phyloP scores from a whole-genome alignment of 2,113 vertebrate species.

The Plestiodon gilberti region DNA sequence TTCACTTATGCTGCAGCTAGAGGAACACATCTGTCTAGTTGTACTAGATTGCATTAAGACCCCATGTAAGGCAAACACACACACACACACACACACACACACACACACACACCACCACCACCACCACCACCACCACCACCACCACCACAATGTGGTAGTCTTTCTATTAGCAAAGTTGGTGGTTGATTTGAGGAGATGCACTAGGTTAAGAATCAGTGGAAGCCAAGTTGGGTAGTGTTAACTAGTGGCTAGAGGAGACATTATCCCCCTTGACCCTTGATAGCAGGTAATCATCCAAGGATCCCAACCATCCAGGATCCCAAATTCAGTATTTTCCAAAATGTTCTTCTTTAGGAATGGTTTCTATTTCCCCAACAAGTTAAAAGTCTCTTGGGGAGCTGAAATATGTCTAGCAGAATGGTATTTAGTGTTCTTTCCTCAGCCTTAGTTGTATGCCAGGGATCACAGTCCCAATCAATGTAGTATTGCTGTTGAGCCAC shows the following conservation, averaged over 20 bases:
- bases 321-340: not conserved
- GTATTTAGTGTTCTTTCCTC: not conserved
- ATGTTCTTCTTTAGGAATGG: not conserved
- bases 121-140: no score
- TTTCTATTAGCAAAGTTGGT: not conserved
- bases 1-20: not conserved
- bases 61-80: no score
- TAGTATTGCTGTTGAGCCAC: not conserved
- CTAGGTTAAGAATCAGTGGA: not conserved
- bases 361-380: not conserved
- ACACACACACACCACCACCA: no score
- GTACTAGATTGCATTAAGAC: no score
- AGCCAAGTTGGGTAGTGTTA: not conserved
- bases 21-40: not conserved
- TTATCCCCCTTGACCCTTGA: not conserved
- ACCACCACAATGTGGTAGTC: no score
- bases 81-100: no score
- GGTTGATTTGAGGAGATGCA: not conserved
- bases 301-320: not conserved
- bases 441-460: not conserved
- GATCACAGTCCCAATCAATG: not conserved
- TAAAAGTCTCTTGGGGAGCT: not conserved
- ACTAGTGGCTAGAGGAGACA: not conserved
- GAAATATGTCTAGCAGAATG: not conserved
- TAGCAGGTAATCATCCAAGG: not conserved